A percentile compares a stretch with the other conserved stretches of the same genome.
Conservation (phyloP, 2,797 vertebrate genomes). For the Taeniopygia guttata region DNA sequence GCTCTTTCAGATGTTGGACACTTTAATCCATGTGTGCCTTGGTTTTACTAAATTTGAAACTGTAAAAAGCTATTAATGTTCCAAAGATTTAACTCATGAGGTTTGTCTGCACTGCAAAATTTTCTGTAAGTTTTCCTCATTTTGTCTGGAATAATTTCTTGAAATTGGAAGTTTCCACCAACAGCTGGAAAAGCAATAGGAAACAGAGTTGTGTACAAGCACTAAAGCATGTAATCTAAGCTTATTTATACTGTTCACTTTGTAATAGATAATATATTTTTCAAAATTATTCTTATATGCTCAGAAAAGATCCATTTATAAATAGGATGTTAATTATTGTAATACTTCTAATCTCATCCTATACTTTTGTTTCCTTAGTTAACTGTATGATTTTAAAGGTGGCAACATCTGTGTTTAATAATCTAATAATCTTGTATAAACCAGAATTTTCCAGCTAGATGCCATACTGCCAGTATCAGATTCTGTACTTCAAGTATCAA, state of each 20-base stretch:
- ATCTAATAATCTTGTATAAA: not conserved
- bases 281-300: not conserved
- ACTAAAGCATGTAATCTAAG: not conserved
- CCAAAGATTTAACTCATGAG: not conserved
- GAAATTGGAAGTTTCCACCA: not conserved
- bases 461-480: not conserved
- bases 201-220: not conserved
- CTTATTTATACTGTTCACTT: not conserved
- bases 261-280: not conserved
- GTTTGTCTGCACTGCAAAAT: not conserved
- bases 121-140: not conserved
- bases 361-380: not conserved
- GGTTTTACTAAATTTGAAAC: not conserved
- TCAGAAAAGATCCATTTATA: not conserved
- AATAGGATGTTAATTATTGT: not conserved
- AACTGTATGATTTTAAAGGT: not conserved
- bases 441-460: not conserved
- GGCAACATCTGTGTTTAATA: not conserved
- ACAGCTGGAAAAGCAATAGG: not conserved
- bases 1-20: not conserved
- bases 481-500: not conserved
- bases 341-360: not conserved
- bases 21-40: constrained; percentile 17
- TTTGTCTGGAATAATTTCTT: not conserved
- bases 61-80: not conserved